Evolutionary conservation across 2,113 vertebrate species (phyloP).

Genomic region (Glareola pratincola): DNA sequence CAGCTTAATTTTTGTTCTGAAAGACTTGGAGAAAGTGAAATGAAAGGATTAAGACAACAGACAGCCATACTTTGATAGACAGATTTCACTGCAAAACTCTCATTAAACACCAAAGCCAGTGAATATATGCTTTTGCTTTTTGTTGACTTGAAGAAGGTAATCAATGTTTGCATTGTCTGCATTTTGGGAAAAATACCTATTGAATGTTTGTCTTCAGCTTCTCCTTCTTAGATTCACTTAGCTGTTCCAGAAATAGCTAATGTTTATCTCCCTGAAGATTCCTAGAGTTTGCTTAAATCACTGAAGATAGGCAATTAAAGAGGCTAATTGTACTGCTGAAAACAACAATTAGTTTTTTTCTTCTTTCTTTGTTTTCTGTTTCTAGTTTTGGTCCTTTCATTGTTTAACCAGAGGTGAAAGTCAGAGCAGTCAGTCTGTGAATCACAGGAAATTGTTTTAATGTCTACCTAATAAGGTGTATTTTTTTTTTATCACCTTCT

Average conservation of each 20-base stretch:
- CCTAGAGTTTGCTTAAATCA: slow-evolving; percentile 27
- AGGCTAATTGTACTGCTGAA: slow-evolving; percentile 18
- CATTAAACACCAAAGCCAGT: not conserved
- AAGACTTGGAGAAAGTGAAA: not conserved
- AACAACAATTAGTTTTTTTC: slow-evolving; percentile 43
- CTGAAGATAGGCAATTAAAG: slow-evolving; percentile 11
- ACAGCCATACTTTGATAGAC: not conserved
- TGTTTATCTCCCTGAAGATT: slow-evolving; percentile 13
- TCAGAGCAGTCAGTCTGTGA: not conserved
- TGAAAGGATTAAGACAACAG: not conserved
- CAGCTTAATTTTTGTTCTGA: not conserved
- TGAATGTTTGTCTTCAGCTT: not conserved
- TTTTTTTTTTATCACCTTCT: not conserved
- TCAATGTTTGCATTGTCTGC: not conserved
- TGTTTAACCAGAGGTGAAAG: not conserved
- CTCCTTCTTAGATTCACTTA: not conserved
- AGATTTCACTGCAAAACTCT: not conserved
- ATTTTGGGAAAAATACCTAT: not conserved
- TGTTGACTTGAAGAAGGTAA: not conserved
- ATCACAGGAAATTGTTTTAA: not conserved
- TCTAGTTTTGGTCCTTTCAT: not conserved
- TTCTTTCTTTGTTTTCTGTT: not conserved
- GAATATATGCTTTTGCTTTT: not conserved
- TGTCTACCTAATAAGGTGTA: not conserved
- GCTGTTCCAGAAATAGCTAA: slow-evolving; percentile 19